A percentile compares a stretch with the other conserved stretches of the same genome.
Evolutionary conservation across 2,888 invertebrate species (phyloP).

Genomic region (Iselma pallidipennis): DNA sequence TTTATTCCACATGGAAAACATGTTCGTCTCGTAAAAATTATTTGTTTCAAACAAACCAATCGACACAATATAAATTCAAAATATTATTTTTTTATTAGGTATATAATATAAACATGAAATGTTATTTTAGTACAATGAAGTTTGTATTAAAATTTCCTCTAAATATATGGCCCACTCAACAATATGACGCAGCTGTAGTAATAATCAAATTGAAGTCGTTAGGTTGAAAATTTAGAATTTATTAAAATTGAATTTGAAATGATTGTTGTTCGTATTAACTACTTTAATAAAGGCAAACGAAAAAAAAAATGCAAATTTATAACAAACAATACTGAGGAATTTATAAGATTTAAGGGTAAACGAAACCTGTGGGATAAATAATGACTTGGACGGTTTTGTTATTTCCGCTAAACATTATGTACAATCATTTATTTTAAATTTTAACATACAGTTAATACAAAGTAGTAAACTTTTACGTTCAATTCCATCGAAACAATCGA

Average conservation of each 20-base stretch:
- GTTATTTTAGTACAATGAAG: not conserved
- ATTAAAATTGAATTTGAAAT: not conserved
- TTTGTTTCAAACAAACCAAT: not conserved
- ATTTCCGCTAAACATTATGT: not conserved
- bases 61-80: too few relatives aligned
- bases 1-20: not conserved
- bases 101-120: too few relatives aligned
- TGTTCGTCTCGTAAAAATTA: not conserved
- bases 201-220: not conserved
- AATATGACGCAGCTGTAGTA: not conserved
- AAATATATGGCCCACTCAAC: not conserved
- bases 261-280: not conserved
- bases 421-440: not conserved
- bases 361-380: not conserved
- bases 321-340: not conserved
- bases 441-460: not conserved
- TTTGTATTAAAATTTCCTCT: not conserved
- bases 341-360: not conserved
- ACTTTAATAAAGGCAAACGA: not conserved
- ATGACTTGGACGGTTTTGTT: not conserved
- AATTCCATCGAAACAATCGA: not conserved
- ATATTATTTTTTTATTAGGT: too few relatives aligned
- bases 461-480: not conserved
- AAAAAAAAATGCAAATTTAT: not conserved
- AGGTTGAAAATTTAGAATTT: not conserved